Conservation (phyloP, 1,140 invertebrate species). For the Neotoxoptera formosana region DNA sequence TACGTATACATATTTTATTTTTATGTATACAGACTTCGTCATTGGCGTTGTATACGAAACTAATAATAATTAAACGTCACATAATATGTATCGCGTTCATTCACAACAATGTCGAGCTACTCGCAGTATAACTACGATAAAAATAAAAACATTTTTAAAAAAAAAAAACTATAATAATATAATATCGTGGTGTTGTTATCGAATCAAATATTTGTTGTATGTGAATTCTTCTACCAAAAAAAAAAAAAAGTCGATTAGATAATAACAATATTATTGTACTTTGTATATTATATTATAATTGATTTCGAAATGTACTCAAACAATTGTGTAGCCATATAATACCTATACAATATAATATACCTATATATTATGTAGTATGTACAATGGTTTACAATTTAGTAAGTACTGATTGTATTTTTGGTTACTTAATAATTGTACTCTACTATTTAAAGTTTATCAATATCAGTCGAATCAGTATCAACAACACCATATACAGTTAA, state of each 20-base stretch:
- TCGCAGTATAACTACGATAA: not conserved
- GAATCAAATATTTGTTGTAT: not conserved
- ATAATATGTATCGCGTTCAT: not conserved
- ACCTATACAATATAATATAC: not conserved
- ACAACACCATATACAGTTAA: not conserved
- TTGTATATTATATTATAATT: not conserved
- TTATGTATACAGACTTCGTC: not conserved
- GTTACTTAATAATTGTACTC: not conserved
- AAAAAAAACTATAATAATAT: not conserved
- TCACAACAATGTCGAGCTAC: not conserved
- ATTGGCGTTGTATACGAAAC: not conserved
- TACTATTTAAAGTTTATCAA: not conserved
- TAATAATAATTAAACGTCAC: not conserved
- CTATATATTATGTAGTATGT: no score
- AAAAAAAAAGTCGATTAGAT: not conserved
- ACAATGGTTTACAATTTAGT: not conserved
- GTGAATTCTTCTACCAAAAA: not conserved
- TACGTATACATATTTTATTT: not conserved
- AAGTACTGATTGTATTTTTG: not conserved
- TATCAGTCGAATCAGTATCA: not conserved
- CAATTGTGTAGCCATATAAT: not conserved
- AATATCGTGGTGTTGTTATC: not conserved
- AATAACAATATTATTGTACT: not conserved
- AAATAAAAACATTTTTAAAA: no score
- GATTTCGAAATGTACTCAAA: not conserved